These are phyloP conservation scores for Nibea coibor DNA, from an alignment of 2,113 vertebrate species.

Conservation along the genomic window DNA sequence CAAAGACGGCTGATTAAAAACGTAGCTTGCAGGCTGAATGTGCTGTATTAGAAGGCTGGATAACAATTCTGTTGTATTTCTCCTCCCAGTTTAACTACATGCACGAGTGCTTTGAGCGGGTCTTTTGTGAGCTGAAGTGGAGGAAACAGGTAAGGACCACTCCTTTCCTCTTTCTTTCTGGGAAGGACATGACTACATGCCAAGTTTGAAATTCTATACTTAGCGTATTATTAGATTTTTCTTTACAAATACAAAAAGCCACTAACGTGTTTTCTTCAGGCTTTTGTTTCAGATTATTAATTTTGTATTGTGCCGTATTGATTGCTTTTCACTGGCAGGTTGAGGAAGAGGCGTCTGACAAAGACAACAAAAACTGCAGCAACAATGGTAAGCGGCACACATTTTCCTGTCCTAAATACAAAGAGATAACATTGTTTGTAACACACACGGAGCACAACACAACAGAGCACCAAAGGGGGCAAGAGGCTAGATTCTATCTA, in stretches of 20 bases:
- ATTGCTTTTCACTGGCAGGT: slow-evolving; percentile 76
- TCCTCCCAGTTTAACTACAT: slow-evolving; percentile 95
- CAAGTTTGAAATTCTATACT: slow-evolving; percentile 51
- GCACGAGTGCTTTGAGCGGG: slow-evolving; percentile 98
- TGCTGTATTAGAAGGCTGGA: background rate
- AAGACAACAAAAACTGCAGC: slow-evolving; percentile 90
- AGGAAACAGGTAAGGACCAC: slow-evolving; percentile 92
- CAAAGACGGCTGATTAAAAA: background rate
- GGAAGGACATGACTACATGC: slow-evolving; percentile 39
- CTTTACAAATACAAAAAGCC: slow-evolving; percentile 12
- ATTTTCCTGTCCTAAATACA: background rate
- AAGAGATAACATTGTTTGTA: background rate
- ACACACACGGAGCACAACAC: background rate
- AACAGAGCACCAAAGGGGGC: slow-evolving; percentile 1
- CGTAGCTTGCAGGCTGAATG: background rate
- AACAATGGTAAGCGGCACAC: slow-evolving; percentile 78
- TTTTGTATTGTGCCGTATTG: background rate
- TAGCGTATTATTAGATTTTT: slow-evolving; percentile 17
- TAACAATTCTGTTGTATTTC: slow-evolving; percentile 18
- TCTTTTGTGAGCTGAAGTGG: slow-evolving; percentile 99
- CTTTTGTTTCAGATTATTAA: slow-evolving; percentile 6
- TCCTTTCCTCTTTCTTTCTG: slow-evolving; percentile 67
- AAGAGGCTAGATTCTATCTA: slow-evolving; percentile 18
- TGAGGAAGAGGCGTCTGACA: slow-evolving; percentile 88
- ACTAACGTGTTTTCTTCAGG: background rate